Conservation (phyloP, 1,140 invertebrate species). For the Phenacoccus solenopsis region DNA sequence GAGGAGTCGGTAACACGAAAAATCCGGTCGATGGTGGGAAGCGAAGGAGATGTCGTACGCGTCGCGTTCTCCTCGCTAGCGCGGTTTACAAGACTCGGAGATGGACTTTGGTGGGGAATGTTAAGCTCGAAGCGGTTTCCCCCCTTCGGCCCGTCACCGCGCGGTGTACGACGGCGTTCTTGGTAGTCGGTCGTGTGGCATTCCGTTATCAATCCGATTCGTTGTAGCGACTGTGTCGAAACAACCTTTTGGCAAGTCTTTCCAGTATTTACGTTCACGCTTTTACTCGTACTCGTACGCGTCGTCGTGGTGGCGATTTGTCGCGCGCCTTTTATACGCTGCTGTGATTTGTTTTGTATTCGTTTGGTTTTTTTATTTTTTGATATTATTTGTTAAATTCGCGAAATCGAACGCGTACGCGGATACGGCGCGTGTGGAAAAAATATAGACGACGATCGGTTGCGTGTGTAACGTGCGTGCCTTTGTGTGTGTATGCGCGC, state of each 20-base stretch:
- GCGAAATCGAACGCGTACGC: too few species aligned
- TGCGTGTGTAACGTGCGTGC: background rate
- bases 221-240: background rate
- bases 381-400: too few species aligned
- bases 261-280: background rate
- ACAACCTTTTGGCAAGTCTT: background rate
- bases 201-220: background rate
- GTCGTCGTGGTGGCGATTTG: background rate
- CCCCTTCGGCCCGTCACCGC: background rate
- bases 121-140: background rate
- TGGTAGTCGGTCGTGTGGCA: background rate
- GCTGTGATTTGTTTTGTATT: too few species aligned
- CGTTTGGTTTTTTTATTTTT: too few species aligned
- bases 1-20: too few species aligned
- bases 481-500: background rate
- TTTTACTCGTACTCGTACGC: background rate
- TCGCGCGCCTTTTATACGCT: too few species aligned
- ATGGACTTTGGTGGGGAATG: too few species aligned
- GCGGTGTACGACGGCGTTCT: background rate
- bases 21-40: too few species aligned
- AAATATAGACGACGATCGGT: too few species aligned
- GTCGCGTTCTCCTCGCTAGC: background rate
- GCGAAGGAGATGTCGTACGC: background rate
- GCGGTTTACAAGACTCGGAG: background rate
- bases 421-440: too few species aligned